Conservation (phyloP, 2,888 invertebrate species). For the Yponomeuta malinellus region DNA sequence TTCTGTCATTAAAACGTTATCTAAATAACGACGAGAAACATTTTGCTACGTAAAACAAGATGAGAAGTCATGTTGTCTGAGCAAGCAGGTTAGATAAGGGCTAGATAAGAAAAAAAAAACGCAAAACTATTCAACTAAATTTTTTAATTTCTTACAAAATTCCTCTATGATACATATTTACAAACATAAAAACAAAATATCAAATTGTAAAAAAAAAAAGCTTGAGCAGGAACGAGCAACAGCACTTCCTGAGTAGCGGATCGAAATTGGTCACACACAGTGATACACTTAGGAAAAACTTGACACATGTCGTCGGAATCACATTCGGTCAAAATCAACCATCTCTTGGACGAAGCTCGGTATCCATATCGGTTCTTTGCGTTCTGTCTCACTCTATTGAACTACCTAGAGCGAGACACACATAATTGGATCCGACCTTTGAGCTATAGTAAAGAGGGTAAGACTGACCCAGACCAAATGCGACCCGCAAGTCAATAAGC, state of each 20-base stretch:
- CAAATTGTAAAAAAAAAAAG: conserved; percentile 61
- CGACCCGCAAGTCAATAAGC: neutral
- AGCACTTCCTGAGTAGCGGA: neutral
- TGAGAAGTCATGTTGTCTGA: too few species aligned
- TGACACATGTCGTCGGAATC: too few species aligned
- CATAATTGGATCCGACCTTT: neutral
- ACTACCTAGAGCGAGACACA: too few species aligned
- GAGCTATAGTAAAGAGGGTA: too few species aligned
- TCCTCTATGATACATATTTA: conserved; percentile 76
- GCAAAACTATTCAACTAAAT: conserved; percentile 54
- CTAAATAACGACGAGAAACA: too few species aligned
- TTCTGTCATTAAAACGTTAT: too few species aligned
- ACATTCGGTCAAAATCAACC: too few species aligned
- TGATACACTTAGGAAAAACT: neutral
- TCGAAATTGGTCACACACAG: neutral
- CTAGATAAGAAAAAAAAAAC: conserved; percentile 28
- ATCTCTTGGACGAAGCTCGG: too few species aligned
- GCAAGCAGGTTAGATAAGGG: too few species aligned
- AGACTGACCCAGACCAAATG: neutral
- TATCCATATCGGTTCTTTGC: too few species aligned
- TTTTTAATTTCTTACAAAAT: conserved; percentile 64
- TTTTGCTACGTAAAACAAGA: too few species aligned
- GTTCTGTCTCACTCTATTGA: too few species aligned
- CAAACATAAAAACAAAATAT: conserved; percentile 69
- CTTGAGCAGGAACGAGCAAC: conserved; percentile 46